Base-by-base conservation (phyloP, 2,888 invertebrate species). In the Drosophila kuntzei region DNA sequence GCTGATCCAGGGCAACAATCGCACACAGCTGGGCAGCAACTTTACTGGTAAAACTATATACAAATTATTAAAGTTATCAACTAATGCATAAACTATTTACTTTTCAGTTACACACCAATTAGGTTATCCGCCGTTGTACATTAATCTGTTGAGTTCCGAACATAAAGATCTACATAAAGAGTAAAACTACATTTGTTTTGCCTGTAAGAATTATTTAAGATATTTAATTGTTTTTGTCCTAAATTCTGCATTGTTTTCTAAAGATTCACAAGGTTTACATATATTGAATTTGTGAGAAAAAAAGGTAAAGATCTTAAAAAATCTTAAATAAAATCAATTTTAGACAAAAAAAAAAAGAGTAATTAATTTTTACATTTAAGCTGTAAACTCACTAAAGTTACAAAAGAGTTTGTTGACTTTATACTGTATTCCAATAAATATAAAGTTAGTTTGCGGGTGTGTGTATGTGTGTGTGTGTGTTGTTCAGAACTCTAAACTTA, bases 401-500 rank as follows among this genome's bases (percentile, higher is more conserved):
- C 39, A 22, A 20, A 39, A 7, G 16, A 46, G 36, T 16, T 46
- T 57, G n/a, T n/a, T 27, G 7, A 46, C 18, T 18, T 16, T 29
- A 16, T 36, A 51, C 3, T 14, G 37, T 22, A 27, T 16, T 51
- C 51, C 51, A 63, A n/a, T 65, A 34, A 60, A 53, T 53, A 41
- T 44, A 37, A 25, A 39, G 9, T 53, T 18, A 49, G 22, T 51
- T 37, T 47, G 37, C 41, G n/a, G n/a, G n/a, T n/a, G n/a, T n/a
- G n/a, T n/a, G 18, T 39, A 47, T 55, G 37, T 29, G 34, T 29
- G 18, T 39, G 50, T 55, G 37, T 29, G 34, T 29, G 18, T 44
- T 55, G 39, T 34, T 75, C 57, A 27, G 67, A 64, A 71, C 22
- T 57, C 55, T 69, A 72, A 67, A 65, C 68, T 72, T 72, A 74